These are phyloP conservation scores for Prorops nasuta DNA, from an alignment of 1,140 invertebrate genomes.

Conservation along the genomic window DNA sequence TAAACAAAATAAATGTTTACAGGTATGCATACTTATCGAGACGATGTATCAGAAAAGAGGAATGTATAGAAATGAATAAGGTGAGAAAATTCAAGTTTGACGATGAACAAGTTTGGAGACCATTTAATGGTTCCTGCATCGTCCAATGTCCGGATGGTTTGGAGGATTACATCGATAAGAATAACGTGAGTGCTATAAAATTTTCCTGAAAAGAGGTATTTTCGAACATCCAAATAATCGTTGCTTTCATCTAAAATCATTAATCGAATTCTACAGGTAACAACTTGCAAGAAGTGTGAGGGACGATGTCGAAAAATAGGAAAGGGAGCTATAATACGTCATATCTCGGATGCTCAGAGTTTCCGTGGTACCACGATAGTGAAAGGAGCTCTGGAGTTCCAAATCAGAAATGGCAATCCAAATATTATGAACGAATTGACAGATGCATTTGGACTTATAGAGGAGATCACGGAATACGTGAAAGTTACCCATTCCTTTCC, in stretches of 20 bases:
- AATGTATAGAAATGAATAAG: conserved; percentile 50
- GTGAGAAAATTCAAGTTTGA: conserved; percentile 26
- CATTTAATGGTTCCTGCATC: conserved; percentile 55
- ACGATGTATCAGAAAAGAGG: conserved; percentile 58
- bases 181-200: conserved; percentile 31
- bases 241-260: conserved; percentile 3
- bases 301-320: conserved; percentile 48
- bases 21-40: conserved; percentile 53
- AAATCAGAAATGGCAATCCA: conserved; percentile 58
- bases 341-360: conserved; percentile 39
- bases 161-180: conserved; percentile 35
- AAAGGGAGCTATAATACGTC: conserved; percentile 36
- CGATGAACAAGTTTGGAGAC: conserved; percentile 35
- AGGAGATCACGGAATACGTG: conserved; percentile 62
- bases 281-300: conserved; percentile 31
- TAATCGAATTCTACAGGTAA: too few relatives aligned
- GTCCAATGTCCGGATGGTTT: conserved; percentile 60
- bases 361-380: conserved; percentile 62
- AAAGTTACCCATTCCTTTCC: conserved; percentile 63
- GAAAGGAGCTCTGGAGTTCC: conserved; percentile 62
- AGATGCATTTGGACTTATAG: conserved; percentile 60
- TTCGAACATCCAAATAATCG: too few relatives aligned
- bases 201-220: too few relatives aligned
- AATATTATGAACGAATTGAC: conserved; percentile 61
- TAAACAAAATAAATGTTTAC: too few relatives aligned